Percentiles rank a stretch among this genome's conserved stretches.
Conservation (phyloP, 1,140 invertebrate species). For the Bacillus rossius region DNA sequence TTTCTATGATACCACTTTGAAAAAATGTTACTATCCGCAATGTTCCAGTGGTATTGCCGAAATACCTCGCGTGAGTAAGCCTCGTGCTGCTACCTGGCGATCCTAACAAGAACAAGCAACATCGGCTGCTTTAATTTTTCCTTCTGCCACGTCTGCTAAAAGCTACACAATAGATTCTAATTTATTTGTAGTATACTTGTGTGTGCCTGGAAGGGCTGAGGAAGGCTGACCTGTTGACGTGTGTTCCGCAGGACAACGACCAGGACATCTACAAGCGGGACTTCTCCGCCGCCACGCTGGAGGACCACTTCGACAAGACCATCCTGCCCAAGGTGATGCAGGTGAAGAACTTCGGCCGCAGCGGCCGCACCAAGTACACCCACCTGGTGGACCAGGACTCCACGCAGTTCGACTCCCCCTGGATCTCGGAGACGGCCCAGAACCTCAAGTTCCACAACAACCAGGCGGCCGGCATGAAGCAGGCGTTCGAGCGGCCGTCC, state of each 20-base stretch:
- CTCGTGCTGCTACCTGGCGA: no score
- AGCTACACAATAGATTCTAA: no score
- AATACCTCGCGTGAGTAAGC: no score
- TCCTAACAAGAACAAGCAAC: no score
- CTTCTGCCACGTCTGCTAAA: no score
- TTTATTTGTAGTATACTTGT: no score
- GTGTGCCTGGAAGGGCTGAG: no score
- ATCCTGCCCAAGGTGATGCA: slow-evolving; percentile 99
- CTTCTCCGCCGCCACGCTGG: slow-evolving; percentile 93
- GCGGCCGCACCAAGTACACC: slow-evolving; percentile 97
- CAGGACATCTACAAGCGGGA: slow-evolving; percentile 92
- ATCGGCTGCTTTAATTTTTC: no score
- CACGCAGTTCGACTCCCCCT: slow-evolving; percentile 95
- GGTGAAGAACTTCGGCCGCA: slow-evolving; percentile 99
- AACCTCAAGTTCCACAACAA: slow-evolving; percentile 88
- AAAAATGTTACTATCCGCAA: no score
- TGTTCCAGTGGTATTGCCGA: no score
- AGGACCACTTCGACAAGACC: slow-evolving; percentile 99
- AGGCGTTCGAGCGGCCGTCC: slow-evolving; percentile 85
- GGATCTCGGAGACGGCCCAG: slow-evolving; percentile 85
- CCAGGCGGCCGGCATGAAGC: slow-evolving; percentile 93
- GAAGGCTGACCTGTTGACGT: no score
- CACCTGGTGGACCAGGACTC: slow-evolving; percentile 99
- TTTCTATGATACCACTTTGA: no score
- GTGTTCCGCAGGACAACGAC: slow-evolving; percentile 65